Evolutionary conservation across 2,888 invertebrate species (phyloP), one percentile per base, ranked within the genome.

Genomic region (Caenorhabditis panamensis): DNA sequence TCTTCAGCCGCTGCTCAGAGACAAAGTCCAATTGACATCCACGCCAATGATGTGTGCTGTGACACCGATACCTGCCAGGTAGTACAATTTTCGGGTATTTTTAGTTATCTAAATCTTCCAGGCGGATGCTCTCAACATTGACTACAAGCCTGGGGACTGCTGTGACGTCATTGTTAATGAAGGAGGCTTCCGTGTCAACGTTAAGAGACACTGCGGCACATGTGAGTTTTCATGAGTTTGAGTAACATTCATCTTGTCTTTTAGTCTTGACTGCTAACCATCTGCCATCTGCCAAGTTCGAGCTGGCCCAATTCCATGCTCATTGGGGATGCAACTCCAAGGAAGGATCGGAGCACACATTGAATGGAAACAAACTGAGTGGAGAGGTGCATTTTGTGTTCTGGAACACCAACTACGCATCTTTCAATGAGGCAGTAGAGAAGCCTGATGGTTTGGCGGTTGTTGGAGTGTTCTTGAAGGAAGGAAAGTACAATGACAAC

Each of bases 331-430:
- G 80, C 31, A 78, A 88, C 56, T 78, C 84, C 8, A 79, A 69
- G 36, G 82, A 86, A 58, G 90, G 90, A 16, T 86, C 87, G 8
- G 90, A 90, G 79, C 90, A 90, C 76, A 61, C 77, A 13, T 76
- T 90, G 53, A 76, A 84, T 62, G 89, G 90, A 69, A 84, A 85
- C 56, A 51, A 84, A 31, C 61, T 82, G 18, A 82, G 84, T 31
- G 88, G 86, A 53, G 88, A 88, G 77, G 85, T 90, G 24, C 90
- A 90, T 49, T 87, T 89, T 71, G 90, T 90, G 16, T 89, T 89
- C 82, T 89, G 85, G 84, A 89, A 89, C 83, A 85, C 83, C 8
- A 82, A 76, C n/a, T 89, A 89, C 59, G 82, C 82, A 6, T 85
- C 80, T 8, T 82, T 88, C 69, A 80, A 85, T 22, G 83, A 88